Conservation (phyloP, 2,888 invertebrate genomes). For the Cephus rjabovi region DNA sequence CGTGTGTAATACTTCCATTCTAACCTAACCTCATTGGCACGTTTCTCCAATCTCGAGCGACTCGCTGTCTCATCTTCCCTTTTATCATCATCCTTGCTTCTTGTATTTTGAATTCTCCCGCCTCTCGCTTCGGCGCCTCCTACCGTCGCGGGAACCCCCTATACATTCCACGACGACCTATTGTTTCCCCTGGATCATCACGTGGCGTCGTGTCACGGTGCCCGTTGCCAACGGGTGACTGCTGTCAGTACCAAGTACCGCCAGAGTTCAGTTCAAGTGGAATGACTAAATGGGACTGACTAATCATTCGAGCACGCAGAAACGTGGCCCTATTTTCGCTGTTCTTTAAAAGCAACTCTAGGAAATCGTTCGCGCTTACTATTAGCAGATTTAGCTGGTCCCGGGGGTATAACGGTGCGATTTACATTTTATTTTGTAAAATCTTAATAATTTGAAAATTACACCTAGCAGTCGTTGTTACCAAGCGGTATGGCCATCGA, state of each 20-base stretch:
- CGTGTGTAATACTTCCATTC: background rate
- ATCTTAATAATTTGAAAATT: background rate
- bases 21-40: slow-evolving; percentile 9
- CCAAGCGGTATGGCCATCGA: background rate
- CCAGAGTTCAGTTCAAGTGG: slow-evolving; percentile 40
- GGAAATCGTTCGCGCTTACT: background rate
- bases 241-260: slow-evolving; percentile 46
- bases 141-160: background rate
- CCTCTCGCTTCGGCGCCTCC: background rate
- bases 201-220: background rate
- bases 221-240: slow-evolving; percentile 46
- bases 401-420: background rate
- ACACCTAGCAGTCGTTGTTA: background rate
- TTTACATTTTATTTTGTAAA: background rate
- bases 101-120: background rate
- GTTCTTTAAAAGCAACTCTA: slow-evolving; percentile 23
- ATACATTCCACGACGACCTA: background rate
- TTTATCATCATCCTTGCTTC: background rate
- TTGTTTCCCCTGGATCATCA: background rate
- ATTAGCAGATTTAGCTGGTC: background rate
- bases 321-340: slow-evolving; percentile 51
- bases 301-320: slow-evolving; percentile 52
- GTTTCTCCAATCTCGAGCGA: slow-evolving; percentile 10
- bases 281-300: slow-evolving; percentile 53
- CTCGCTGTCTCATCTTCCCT: slow-evolving; percentile 1